These are phyloP conservation scores for Cremastobaeus sp. DNA, from an alignment of 2,888 invertebrate genomes.

Conservation along the genomic window DNA sequence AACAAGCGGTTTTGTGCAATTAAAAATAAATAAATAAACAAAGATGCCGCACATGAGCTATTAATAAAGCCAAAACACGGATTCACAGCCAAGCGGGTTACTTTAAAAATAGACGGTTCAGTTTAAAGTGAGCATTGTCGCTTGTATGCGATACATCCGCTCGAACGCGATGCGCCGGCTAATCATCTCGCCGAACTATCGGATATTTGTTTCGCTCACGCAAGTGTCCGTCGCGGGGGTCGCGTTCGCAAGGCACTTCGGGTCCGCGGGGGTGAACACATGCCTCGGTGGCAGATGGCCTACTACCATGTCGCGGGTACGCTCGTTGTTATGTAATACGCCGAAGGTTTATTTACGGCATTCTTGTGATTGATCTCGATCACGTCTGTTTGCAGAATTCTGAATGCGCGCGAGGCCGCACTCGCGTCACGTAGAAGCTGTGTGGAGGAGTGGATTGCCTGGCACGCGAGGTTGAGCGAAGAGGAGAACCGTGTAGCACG, in stretches of 20 bases:
- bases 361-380: constrained; percentile 12
- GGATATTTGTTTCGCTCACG: constrained; percentile 12
- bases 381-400: constrained; percentile 67
- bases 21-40: constrained; percentile 27
- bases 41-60: constrained; percentile 63
- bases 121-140: constrained; percentile 61
- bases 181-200: constrained; percentile 15
- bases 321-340: constrained; percentile 9
- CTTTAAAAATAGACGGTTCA: constrained; percentile 74
- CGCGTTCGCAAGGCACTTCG: neutral
- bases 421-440: constrained; percentile 75
- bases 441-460: constrained; percentile 77
- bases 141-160: constrained; percentile 33
- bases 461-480: constrained; percentile 75
- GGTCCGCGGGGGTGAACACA: neutral
- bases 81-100: constrained; percentile 66
- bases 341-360: neutral
- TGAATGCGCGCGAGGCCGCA: constrained; percentile 76
- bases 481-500: constrained; percentile 76
- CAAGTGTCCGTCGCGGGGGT: constrained; percentile 20
- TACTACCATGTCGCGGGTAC: neutral
- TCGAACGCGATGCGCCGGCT: constrained; percentile 28
- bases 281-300: neutral
- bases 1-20: constrained; percentile 14
- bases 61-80: constrained; percentile 71